phyloP scores from a whole-genome alignment of 2,113 vertebrate genomes.

The Macrotus californicus region DNA sequence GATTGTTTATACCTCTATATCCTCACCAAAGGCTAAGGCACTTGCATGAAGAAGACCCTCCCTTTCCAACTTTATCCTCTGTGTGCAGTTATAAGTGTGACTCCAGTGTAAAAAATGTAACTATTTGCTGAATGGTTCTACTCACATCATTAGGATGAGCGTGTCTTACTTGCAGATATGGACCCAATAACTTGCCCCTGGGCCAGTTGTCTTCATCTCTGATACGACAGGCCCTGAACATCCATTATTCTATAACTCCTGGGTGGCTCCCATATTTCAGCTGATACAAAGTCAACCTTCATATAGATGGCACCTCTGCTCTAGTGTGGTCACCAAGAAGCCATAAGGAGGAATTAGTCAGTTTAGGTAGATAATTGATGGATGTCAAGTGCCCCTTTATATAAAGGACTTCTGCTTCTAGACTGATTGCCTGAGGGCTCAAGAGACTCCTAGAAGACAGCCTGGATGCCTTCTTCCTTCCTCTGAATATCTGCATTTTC shows the following conservation, averaged over 20 bases:
- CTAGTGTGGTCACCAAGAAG: slow-evolving; percentile 49
- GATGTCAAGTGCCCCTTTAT: slow-evolving; percentile 45
- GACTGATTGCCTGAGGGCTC: slow-evolving; percentile 24
- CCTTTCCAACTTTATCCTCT: neutral
- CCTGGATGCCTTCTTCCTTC: neutral
- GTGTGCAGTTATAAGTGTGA: neutral
- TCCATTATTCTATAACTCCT: slow-evolving; percentile 2
- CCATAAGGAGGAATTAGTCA: slow-evolving; percentile 52
- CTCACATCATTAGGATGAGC: neutral
- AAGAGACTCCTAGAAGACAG: neutral
- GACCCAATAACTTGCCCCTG: neutral
- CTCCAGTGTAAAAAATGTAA: neutral
- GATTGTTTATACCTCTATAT: neutral
- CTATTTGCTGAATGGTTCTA: neutral
- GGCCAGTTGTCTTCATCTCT: neutral
- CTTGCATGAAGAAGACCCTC: neutral
- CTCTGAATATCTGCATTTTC: slow-evolving; percentile 40
- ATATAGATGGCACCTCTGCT: slow-evolving; percentile 33
- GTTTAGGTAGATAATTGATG: slow-evolving; percentile 55
- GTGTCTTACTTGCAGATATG: neutral
- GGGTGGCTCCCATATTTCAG: slow-evolving; percentile 31
- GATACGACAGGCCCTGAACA: neutral
- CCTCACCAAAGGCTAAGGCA: neutral
- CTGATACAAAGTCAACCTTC: slow-evolving; percentile 47
- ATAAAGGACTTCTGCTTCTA: slow-evolving; percentile 46